Evolutionary conservation across 2,113 vertebrate genomes (phyloP), one percentile per base, ranked within the genome.

Genomic region (Alces alces): DNA sequence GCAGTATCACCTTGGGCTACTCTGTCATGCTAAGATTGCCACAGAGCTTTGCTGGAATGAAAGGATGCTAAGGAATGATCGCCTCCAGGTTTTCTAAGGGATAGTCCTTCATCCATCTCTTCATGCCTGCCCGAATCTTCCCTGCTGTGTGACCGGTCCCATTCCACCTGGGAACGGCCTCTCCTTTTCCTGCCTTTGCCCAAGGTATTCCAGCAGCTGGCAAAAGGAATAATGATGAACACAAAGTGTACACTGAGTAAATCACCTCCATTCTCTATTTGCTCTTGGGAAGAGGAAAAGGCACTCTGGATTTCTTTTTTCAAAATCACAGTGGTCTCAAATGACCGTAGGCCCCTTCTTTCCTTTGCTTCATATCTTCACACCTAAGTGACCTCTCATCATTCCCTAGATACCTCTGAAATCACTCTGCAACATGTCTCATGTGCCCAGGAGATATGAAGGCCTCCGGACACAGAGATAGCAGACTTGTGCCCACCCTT

Each of bases 121-220:
- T 94, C 80, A 86, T 1, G n/a, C 55, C n/a, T 95, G 39, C 64
- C 36, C 55, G 66, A 79, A 39, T 13, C 28, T 43, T 66, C 50
- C 91, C 80, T 57, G 73, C 45, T 91, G 25, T 86, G 87, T 92
- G 54, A 85, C n/a, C 73, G 45, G 30, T 61, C 25, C n/a, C 76
- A n/a, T 47, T 87, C 25, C 57, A 96, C 86, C 54, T 90, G 58
- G 83, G 88, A 80, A 76, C 3, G 19, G 25, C 60, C 61, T 95
- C 54, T 91, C 61, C 70, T 87, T 61, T 98, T n/a, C 64, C 78
- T 86, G 85, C 55, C 61, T 96, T 96, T 95, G 73, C 85, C 78
- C 80, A 66, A 30, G 36, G 82, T 82, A 6, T 64, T 47, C 54
- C 90, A 61, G 80, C 1, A 7, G 36, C 85, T n/a, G 47, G 45